Conservation (phyloP, 2,888 invertebrate genomes). For the Leptothorax acervorum region DNA sequence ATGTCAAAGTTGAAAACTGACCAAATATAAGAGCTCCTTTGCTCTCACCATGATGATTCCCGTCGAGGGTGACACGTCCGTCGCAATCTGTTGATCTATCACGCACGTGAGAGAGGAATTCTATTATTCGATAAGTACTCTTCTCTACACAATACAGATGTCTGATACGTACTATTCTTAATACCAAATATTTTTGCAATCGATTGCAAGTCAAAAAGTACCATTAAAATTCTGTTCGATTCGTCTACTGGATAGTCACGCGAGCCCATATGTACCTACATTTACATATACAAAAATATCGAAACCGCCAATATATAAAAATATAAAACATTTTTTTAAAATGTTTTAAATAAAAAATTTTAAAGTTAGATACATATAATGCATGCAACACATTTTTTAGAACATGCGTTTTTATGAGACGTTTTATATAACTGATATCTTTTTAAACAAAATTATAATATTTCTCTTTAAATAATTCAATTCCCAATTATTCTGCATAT, state of each 20-base stretch:
- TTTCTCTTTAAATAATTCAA: background rate
- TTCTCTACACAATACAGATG: background rate
- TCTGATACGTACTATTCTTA: background rate
- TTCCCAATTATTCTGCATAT: background rate
- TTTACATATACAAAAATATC: background rate
- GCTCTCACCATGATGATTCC: constrained; percentile 16
- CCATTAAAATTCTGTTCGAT: background rate
- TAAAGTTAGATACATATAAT: background rate
- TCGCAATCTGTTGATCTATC: background rate
- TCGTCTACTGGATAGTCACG: background rate
- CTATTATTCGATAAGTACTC: background rate
- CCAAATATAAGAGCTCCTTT: constrained; percentile 8
- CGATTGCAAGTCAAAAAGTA: background rate
- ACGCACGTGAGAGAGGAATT: background rate
- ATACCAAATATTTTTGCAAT: constrained; percentile 7
- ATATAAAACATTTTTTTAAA: background rate
- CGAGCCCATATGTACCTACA: background rate
- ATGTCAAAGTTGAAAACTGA: constrained; percentile 10
- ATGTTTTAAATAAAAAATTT: background rate
- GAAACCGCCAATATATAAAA: background rate
- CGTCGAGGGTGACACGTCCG: background rate
- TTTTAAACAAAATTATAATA: background rate
- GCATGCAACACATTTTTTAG: background rate
- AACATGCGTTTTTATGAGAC: background rate
- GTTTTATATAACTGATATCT: background rate